Evolutionary conservation across 35 echinoderm and acorn worm species (phyloP).

Genomic region (Lytechinus variegatus): DNA sequence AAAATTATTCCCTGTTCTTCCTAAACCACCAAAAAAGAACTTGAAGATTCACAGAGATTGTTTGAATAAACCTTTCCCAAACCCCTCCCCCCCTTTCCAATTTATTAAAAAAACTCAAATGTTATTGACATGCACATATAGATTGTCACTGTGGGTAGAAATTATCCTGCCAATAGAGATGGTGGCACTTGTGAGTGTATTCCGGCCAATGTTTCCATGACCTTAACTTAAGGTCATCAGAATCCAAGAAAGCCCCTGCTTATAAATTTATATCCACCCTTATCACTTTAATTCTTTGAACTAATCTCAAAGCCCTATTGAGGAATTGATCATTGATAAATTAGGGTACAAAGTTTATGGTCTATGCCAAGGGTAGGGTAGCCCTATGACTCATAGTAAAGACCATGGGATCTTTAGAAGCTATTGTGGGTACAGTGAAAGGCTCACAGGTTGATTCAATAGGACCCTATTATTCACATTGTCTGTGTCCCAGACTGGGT

Average conservation of each 20-base stretch:
- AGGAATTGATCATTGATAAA: neutral
- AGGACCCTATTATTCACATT: neutral
- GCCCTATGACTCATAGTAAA: neutral
- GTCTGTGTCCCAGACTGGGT: neutral
- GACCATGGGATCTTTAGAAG: neutral
- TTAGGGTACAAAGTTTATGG: neutral
- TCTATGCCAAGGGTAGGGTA: neutral
- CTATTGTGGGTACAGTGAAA: neutral
- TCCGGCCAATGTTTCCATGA: neutral
- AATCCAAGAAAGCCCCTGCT: neutral
- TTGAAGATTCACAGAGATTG: no score
- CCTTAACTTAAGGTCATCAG: neutral
- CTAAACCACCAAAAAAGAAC: no score
- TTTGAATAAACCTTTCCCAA: no score
- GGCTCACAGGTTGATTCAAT: conserved; percentile 20
- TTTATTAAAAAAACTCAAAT: no score
- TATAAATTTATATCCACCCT: neutral
- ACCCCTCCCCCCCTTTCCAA: no score
- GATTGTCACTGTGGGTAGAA: no score
- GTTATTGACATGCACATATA: no score
- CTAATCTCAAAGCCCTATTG: neutral
- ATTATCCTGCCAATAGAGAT: no score
- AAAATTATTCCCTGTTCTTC: no score
- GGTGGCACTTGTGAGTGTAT: no score
- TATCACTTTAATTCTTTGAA: neutral